A percentile compares a stretch with the other conserved stretches of the same genome.
Evolutionary conservation across 2,888 invertebrate genomes (phyloP).

Genomic region (Drosophila fungiperda): DNA sequence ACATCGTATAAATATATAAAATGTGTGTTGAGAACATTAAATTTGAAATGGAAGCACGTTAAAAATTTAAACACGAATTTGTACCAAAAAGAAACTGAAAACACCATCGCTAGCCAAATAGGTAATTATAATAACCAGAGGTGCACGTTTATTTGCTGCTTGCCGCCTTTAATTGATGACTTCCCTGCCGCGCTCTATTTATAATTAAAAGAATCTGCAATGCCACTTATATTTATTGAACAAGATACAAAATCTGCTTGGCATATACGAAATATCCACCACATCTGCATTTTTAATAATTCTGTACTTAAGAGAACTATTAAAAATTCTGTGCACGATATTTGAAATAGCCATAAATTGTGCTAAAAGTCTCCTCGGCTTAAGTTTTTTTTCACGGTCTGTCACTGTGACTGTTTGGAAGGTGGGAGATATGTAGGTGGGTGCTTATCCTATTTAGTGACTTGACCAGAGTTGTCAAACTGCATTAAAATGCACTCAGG

Average conservation of each 20-base stretch:
- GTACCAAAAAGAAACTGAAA: slow-evolving; percentile 57
- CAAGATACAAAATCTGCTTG: slow-evolving; percentile 46
- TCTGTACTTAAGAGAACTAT: slow-evolving; percentile 57
- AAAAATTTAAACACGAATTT: slow-evolving; percentile 63
- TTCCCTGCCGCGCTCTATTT: slow-evolving; percentile 70
- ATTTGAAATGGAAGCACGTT: slow-evolving; percentile 58
- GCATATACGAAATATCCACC: slow-evolving; percentile 20
- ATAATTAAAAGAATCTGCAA: slow-evolving; percentile 69
- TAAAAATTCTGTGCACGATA: slow-evolving; percentile 62
- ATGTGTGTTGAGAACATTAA: slow-evolving; percentile 50
- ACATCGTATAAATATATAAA: slow-evolving; percentile 40
- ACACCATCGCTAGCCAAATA: slow-evolving; percentile 40
- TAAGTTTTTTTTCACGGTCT: slow-evolving; percentile 46
- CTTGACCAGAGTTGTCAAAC: slow-evolving; percentile 51
- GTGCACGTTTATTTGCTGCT: slow-evolving; percentile 38
- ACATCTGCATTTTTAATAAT: slow-evolving; percentile 15
- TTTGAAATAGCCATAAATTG: slow-evolving; percentile 67
- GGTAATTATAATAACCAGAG: slow-evolving; percentile 66
- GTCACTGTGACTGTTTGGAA: slow-evolving; percentile 7
- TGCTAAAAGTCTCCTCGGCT: slow-evolving; percentile 54
- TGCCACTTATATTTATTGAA: slow-evolving; percentile 71
- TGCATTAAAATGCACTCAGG: slow-evolving; percentile 12
- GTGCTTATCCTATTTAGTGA: slow-evolving; percentile 65
- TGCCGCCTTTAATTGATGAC: slow-evolving; percentile 68
- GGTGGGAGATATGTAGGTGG: slow-evolving; percentile 35